Conservation (phyloP, 2,888 invertebrate species). For the Pollenia labialis region DNA sequence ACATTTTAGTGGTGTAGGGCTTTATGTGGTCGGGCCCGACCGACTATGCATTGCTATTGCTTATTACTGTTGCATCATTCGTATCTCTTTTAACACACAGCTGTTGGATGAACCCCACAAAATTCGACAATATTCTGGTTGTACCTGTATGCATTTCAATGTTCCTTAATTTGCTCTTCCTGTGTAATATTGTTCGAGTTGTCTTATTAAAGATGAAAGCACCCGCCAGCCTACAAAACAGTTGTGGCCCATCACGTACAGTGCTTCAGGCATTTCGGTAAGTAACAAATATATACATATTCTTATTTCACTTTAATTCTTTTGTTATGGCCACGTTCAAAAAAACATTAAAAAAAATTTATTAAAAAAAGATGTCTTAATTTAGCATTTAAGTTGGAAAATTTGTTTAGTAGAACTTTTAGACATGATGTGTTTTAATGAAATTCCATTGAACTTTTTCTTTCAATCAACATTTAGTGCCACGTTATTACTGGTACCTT, state of each 20-base stretch:
- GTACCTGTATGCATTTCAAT: conserved; percentile 92
- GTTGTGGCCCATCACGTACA: conserved; percentile 88
- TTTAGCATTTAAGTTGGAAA: conserved; percentile 38
- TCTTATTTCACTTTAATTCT: neutral
- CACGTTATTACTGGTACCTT: conserved; percentile 94
- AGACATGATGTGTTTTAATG: neutral
- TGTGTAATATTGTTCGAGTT: conserved; percentile 95
- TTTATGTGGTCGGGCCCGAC: too few relatives aligned
- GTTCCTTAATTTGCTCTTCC: conserved; percentile 92
- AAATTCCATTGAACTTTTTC: conserved; percentile 16
- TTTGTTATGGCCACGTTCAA: neutral
- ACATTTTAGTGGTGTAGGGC: too few relatives aligned
- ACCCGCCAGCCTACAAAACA: conserved; percentile 87
- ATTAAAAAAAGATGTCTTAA: neutral
- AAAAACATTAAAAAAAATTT: neutral
- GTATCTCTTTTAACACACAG: conserved; percentile 80
- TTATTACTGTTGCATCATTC: neutral
- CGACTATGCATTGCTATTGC: too few relatives aligned
- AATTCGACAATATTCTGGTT: conserved; percentile 89
- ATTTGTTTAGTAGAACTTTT: conserved; percentile 7
- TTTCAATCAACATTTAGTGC: conserved; percentile 86
- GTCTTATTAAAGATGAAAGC: conserved; percentile 92
- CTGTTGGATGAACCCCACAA: conserved; percentile 91
- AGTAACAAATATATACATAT: conserved; percentile 73
- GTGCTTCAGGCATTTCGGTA: conserved; percentile 90